A percentile compares a stretch with the other conserved stretches of the same genome.
Evolutionary conservation across 2,888 invertebrate genomes (phyloP).

Genomic region (Macrophya alboannulata): DNA sequence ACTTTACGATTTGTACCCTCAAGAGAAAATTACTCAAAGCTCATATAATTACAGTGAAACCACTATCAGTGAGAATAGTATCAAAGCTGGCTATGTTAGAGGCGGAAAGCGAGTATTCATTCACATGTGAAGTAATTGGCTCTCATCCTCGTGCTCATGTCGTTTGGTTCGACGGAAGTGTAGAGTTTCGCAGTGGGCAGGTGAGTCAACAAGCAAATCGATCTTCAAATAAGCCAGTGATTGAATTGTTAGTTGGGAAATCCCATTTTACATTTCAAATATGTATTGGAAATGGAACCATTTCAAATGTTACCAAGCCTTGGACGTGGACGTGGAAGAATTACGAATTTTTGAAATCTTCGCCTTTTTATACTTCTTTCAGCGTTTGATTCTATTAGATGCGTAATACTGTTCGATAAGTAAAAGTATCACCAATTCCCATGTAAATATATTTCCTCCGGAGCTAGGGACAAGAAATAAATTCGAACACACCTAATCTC

Average conservation of each 20-base stretch:
- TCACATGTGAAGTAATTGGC: constrained; percentile 92
- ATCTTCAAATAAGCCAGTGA: background rate
- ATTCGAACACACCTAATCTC: too few species aligned
- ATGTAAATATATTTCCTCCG: too few species aligned
- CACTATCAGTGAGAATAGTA: constrained; percentile 88
- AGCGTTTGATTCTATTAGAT: too few species aligned
- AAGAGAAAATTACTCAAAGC: background rate
- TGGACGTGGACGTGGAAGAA: too few species aligned
- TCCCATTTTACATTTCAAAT: too few species aligned
- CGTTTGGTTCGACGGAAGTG: constrained; percentile 92
- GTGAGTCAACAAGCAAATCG: constrained; percentile 80
- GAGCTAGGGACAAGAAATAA: too few species aligned
- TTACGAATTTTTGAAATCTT: too few species aligned
- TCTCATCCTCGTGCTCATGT: constrained; percentile 93
- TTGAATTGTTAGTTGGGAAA: background rate
- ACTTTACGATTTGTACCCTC: background rate
- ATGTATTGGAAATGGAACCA: too few species aligned
- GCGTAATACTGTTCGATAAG: too few species aligned
- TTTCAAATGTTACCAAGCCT: too few species aligned
- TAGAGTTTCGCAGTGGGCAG: constrained; percentile 89
- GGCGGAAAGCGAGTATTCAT: constrained; percentile 89
- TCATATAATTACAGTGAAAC: constrained; percentile 86
- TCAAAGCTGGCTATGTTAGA: constrained; percentile 90
- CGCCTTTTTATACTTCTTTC: too few species aligned
- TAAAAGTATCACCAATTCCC: too few species aligned